Conservation (phyloP, 2,888 invertebrate genomes). For the Scaptomyza caliginosa region DNA sequence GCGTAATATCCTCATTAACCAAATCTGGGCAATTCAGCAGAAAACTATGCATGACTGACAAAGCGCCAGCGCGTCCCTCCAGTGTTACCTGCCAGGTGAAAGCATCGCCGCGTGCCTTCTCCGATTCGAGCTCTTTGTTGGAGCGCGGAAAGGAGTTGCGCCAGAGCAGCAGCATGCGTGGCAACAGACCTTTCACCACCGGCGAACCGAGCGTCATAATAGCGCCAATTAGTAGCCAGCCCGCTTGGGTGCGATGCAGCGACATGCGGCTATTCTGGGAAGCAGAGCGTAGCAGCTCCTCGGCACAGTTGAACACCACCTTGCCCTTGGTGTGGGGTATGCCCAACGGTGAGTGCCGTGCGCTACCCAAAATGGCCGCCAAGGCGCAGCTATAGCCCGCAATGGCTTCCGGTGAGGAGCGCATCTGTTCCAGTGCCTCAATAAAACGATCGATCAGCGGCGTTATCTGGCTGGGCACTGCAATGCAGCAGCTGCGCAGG, state of each 20-base stretch:
- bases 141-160: slow-evolving; percentile 98
- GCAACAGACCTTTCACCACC: slow-evolving; percentile 95
- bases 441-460: slow-evolving; percentile 96
- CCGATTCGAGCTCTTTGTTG: slow-evolving; percentile 97
- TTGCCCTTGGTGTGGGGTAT: slow-evolving; percentile 99
- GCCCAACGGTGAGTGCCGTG: slow-evolving; percentile 94
- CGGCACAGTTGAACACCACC: slow-evolving; percentile 98
- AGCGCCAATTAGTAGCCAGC: slow-evolving; percentile 98
- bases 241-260: slow-evolving; percentile 97
- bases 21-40: slow-evolving; percentile 95
- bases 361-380: slow-evolving; percentile 96
- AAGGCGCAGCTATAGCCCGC: slow-evolving; percentile 96
- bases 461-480: slow-evolving; percentile 97
- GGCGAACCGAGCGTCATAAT: slow-evolving; percentile 97
- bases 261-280: slow-evolving; percentile 98
- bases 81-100: slow-evolving; percentile 99
- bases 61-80: slow-evolving; percentile 97
- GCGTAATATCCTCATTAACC: slow-evolving; percentile 95
- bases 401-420: slow-evolving; percentile 94
- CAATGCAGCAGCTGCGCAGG: slow-evolving; percentile 93
- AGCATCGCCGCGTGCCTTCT: slow-evolving; percentile 97
- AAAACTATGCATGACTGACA: slow-evolving; percentile 97
- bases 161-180: slow-evolving; percentile 97
- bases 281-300: slow-evolving; percentile 97
- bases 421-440: slow-evolving; percentile 93